Conservation (phyloP, 1,140 invertebrate species). For the Drosophila bipectinata region DNA sequence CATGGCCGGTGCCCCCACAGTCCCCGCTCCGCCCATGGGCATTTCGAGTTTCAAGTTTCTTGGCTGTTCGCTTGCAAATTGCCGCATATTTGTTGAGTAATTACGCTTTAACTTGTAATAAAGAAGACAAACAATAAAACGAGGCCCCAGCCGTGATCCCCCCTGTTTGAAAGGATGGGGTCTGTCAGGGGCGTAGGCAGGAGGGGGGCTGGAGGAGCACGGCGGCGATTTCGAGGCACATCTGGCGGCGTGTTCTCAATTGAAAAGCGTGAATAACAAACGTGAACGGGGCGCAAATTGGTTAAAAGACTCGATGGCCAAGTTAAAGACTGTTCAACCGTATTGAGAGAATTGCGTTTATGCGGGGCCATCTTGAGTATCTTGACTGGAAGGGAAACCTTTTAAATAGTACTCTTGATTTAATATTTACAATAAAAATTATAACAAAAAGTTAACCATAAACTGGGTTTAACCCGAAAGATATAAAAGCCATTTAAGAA, state of each 20-base stretch:
- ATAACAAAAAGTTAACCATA: too few species aligned
- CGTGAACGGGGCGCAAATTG: constrained; percentile 77
- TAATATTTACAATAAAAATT: too few species aligned
- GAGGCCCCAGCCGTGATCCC: constrained; percentile 57
- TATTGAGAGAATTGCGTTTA: constrained; percentile 46
- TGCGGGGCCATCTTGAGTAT: constrained; percentile 17
- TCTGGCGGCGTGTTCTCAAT: constrained; percentile 77
- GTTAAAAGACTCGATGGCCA: constrained; percentile 62
- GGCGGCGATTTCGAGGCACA: constrained; percentile 13
- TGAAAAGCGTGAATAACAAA: constrained; percentile 82
- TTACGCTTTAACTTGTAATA: constrained; percentile 82
- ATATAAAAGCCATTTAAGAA: too few species aligned
- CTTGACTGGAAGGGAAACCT: too few species aligned
- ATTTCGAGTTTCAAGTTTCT: constrained; percentile 9
- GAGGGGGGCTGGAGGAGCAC: background rate
- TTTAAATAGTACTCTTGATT: too few species aligned
- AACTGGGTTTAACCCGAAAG: too few species aligned
- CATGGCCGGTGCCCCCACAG: too few species aligned
- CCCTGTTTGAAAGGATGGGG: background rate
- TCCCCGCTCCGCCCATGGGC: background rate
- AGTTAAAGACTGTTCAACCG: constrained; percentile 37
- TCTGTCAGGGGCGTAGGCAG: background rate
- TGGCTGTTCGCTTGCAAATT: constrained; percentile 67
- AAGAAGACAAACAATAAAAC: constrained; percentile 82
- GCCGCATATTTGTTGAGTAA: constrained; percentile 82